Evolutionary conservation across 1,140 invertebrate genomes (phyloP).

Genomic region (Pemphigus obesinymphae): DNA sequence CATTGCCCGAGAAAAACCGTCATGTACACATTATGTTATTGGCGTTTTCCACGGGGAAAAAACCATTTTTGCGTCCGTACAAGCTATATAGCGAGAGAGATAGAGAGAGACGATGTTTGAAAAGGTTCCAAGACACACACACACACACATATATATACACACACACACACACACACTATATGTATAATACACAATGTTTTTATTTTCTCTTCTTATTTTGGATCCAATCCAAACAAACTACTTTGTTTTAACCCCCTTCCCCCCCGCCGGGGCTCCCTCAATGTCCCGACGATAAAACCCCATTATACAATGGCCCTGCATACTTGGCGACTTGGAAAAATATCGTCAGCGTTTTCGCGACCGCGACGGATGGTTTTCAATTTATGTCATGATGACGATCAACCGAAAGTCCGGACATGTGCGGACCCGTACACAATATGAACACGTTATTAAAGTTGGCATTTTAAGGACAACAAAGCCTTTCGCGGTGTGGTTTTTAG

Average conservation of each 20-base stretch:
- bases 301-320: neutral
- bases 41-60: conserved; percentile 16
- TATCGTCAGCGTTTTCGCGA: conserved; percentile 10
- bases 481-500: neutral
- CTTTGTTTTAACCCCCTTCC: conserved; percentile 30
- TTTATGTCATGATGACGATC: conserved; percentile 20
- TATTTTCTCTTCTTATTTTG: conserved; percentile 23
- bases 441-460: conserved; percentile 32
- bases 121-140: conserved; percentile 29
- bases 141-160: neutral
- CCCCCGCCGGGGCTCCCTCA: neutral
- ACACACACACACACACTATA: too few species aligned
- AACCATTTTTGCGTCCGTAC: neutral
- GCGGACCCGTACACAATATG: neutral
- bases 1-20: conserved; percentile 23
- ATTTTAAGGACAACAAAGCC: conserved; percentile 24
- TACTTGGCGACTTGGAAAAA: conserved; percentile 22
- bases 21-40: conserved; percentile 38
- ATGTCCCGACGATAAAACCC: conserved; percentile 10
- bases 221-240: conserved; percentile 34
- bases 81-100: neutral
- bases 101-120: conserved; percentile 5
- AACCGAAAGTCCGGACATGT: neutral
- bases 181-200: conserved; percentile 14
- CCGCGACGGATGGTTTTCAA: conserved; percentile 27